These are phyloP conservation scores for Hyla sarda DNA, from an alignment of 2,113 vertebrate genomes.

Conservation along the genomic window DNA sequence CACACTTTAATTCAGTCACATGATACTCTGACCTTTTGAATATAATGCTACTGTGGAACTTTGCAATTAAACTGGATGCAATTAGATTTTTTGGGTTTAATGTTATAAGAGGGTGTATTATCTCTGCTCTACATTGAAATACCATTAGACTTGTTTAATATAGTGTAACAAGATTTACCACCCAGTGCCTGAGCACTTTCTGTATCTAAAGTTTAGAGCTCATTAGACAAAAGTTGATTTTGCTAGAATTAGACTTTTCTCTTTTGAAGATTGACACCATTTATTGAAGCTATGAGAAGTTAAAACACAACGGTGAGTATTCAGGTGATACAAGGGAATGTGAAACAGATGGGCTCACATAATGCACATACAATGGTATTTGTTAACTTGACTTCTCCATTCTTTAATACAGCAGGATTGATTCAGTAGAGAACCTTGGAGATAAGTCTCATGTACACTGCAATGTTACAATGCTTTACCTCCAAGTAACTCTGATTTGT, in stretches of 20 bases:
- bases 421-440: not conserved
- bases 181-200: not conserved
- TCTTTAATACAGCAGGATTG: not conserved
- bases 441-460: not conserved
- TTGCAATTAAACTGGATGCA: constrained; percentile 18
- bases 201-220: not conserved
- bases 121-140: not conserved
- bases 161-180: constrained; percentile 15
- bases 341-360: not conserved
- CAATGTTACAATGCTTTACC: not conserved
- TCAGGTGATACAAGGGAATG: not conserved
- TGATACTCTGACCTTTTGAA: constrained; percentile 7
- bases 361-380: not conserved
- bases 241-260: not conserved
- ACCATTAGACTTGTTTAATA: constrained; percentile 8
- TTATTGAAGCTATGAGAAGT: not conserved
- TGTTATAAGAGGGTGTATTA: not conserved
- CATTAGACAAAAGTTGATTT: not conserved
- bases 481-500: too few species aligned
- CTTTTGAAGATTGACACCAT: not conserved
- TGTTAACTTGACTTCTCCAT: not conserved
- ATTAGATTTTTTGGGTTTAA: not conserved
- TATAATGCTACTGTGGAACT: constrained; percentile 14
- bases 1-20: constrained; percentile 18
- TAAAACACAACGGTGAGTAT: not conserved